Evolutionary conservation across 1,140 invertebrate genomes (phyloP), one percentile per base, ranked within the genome.

Genomic region (Drosophila leontia): DNA sequence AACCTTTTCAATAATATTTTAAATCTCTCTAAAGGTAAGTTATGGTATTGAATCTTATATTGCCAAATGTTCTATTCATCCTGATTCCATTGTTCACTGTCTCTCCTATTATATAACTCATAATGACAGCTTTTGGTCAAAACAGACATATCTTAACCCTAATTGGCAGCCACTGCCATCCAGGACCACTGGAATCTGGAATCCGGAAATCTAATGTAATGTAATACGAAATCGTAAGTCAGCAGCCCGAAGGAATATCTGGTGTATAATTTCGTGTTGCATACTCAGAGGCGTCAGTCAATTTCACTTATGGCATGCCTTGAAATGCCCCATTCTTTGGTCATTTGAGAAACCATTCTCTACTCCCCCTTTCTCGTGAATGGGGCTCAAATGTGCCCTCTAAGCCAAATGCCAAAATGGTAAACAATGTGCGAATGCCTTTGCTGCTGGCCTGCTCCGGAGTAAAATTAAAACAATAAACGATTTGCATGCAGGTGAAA

Each of bases 391-490:
- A 60, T 45, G 68, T 72, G 55, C 68, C 71, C 77, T 82, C 78
- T 78, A 80, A 84, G 80, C 84, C 84, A 84, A 88, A 88, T 88
- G 72, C 68, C 80, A 74, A 88, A 87, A 79, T 84, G 84, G 84
- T 87, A 88, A 87, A 88, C 84, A 88, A 88, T 87, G 84, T 84
- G 72, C 72, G 78, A 78, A 78, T 75, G 77, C 72, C 74, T 78
- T 68, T 48, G 48, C 55, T 39, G 29, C 19, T 57, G 55, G 60
- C 63, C 75, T 34, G 34, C 53, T 75, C 62, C 11, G 82, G 78
- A 68, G 79, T 78, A 69, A 84, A 88, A 87, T 88, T 87, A 87
- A 87, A 87, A 87, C 80, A 87, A 87, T 87, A 87, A 87, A 88
- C 74, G 68, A 68, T 61, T 69, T 39, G 55, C 35, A 58, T 72